Conservation (phyloP, 2,113 vertebrate genomes). For the Alouatta palliata region DNA sequence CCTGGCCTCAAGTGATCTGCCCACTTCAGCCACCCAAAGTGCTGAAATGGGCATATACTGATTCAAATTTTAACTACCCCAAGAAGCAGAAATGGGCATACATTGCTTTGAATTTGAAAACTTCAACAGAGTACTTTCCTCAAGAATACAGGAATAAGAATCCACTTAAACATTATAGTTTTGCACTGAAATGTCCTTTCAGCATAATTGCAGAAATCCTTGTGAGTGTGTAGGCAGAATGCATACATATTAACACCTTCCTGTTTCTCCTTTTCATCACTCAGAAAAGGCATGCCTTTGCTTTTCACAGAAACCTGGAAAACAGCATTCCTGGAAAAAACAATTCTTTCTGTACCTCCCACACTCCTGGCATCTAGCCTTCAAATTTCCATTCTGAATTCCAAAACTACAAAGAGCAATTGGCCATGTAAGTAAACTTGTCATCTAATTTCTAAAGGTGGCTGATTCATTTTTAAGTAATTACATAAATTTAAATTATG, state of each 20-base stretch:
- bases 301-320: background rate
- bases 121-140: background rate
- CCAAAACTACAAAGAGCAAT: background rate
- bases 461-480: background rate
- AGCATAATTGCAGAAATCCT: background rate
- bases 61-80: background rate
- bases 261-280: background rate
- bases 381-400: slow-evolving; percentile 12
- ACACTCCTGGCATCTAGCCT: background rate
- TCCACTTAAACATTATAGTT: background rate
- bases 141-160: background rate
- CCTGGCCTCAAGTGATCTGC: no score
- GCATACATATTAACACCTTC: background rate
- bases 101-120: background rate
- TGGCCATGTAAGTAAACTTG: background rate
- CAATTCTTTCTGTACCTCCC: background rate
- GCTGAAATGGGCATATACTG: background rate
- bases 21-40: no score
- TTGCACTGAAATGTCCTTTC: background rate
- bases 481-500: slow-evolving; percentile 15
- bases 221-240: background rate
- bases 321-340: background rate
- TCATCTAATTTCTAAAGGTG: background rate
- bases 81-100: background rate
- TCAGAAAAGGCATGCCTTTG: background rate